A percentile compares a stretch with the other conserved stretches of the same genome.
These are phyloP conservation scores for Sminthopsis crassicaudata DNA, from an alignment of 2,113 vertebrate genomes.

Conservation along the genomic window DNA sequence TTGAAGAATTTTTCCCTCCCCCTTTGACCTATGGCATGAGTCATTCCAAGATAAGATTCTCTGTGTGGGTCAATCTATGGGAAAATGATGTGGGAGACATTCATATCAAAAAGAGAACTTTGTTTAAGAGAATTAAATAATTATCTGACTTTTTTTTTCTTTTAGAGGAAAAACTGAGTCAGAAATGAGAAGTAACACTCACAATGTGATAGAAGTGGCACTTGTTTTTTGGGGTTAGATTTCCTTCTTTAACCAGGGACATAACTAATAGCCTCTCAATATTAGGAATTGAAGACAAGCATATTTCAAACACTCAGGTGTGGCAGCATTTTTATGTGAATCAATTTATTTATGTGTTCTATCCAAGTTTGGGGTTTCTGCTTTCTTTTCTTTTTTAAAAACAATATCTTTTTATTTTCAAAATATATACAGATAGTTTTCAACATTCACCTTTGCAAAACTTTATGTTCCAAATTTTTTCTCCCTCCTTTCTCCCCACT, in stretches of 20 bases:
- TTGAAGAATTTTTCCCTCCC: conserved; percentile 50
- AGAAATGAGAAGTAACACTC: neutral
- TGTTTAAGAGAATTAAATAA: conserved; percentile 30
- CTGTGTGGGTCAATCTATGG: conserved; percentile 38
- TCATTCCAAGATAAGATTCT: conserved; percentile 73
- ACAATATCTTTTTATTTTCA: too few species aligned
- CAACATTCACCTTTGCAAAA: too few species aligned
- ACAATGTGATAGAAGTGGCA: neutral
- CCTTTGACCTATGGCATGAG: conserved; percentile 66
- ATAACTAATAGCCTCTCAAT: neutral
- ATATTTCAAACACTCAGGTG: neutral
- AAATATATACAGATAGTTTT: too few species aligned
- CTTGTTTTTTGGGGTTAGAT: fast-evolving
- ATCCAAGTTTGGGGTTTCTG: neutral
- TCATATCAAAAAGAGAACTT: conserved; percentile 22
- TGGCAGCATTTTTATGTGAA: neutral
- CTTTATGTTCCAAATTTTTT: too few species aligned
- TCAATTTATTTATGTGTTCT: neutral
- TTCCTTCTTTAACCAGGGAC: neutral
- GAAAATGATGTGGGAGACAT: conserved; percentile 57
- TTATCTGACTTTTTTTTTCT: neutral
- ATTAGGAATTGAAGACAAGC: neutral
- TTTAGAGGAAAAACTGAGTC: conserved; percentile 34
- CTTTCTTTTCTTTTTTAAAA: neutral
- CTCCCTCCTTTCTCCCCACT: too few species aligned